phyloP scores from a whole-genome alignment of 1,140 invertebrate genomes.

The Trachymyrmex cornetzi region DNA sequence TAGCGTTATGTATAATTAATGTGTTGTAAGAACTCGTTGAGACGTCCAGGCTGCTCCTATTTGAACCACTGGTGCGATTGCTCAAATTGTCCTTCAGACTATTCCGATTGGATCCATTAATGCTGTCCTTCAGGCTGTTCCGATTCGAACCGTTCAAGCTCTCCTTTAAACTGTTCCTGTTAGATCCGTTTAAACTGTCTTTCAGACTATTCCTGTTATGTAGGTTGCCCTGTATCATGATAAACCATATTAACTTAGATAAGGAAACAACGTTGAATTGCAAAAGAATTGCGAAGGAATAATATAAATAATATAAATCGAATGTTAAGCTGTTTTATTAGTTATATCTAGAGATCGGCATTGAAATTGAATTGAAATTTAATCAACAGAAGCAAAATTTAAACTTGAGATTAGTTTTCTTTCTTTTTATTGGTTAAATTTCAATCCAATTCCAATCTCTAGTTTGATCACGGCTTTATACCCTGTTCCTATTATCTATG shows the following conservation, averaged over 20 bases:
- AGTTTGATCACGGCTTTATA: too few relatives aligned
- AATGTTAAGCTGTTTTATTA: too few relatives aligned
- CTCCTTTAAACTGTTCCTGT: conserved; percentile 90
- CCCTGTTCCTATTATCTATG: too few relatives aligned
- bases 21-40: conserved; percentile 93
- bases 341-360: too few relatives aligned
- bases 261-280: not conserved
- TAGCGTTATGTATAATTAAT: conserved; percentile 92
- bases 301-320: too few relatives aligned
- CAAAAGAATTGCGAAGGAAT: not conserved
- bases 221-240: conserved; percentile 80
- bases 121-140: conserved; percentile 91
- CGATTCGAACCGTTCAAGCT: conserved; percentile 88
- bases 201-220: conserved; percentile 85
- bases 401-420: too few relatives aligned
- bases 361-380: too few relatives aligned
- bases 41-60: conserved; percentile 91
- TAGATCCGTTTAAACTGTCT: conserved; percentile 88
- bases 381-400: too few relatives aligned
- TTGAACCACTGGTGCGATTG: conserved; percentile 87
- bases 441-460: too few relatives aligned
- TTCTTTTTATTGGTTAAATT: too few relatives aligned
- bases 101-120: conserved; percentile 88
- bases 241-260: not conserved
- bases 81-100: conserved; percentile 86